These are phyloP conservation scores for Microplitis demolitor DNA, from an alignment of 1,140 invertebrate genomes.

Conservation along the genomic window DNA sequence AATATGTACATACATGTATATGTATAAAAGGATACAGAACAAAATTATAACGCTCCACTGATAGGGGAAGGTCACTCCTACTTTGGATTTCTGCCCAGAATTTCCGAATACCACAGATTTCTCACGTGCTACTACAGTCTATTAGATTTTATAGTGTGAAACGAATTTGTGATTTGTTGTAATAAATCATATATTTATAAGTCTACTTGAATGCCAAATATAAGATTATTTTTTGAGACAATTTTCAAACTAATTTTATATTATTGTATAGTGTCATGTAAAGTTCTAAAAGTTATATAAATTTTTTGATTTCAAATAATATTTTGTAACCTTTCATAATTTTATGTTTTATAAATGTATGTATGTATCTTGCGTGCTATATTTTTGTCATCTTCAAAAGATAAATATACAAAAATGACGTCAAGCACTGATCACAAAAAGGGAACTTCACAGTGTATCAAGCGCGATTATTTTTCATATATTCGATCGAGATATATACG, in stretches of 20 bases:
- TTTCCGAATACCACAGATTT: constrained; percentile 35
- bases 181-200: constrained; percentile 30
- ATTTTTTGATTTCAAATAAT: no score
- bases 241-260: neutral
- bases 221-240: neutral
- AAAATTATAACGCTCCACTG: constrained; percentile 55
- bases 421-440: constrained; percentile 22
- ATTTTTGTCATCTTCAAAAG: constrained; percentile 35
- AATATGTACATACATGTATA: neutral
- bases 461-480: constrained; percentile 46
- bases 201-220: neutral
- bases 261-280: no score
- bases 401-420: constrained; percentile 42
- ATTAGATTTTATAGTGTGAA: constrained; percentile 38
- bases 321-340: no score
- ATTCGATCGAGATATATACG: constrained; percentile 38
- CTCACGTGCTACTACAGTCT: constrained; percentile 7
- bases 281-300: no score
- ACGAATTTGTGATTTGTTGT: constrained; percentile 38
- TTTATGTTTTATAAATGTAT: no score
- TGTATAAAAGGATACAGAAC: constrained; percentile 34
- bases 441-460: constrained; percentile 40
- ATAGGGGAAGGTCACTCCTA: constrained; percentile 37
- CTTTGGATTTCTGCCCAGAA: constrained; percentile 18
- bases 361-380: neutral